phyloP scores from a whole-genome alignment of 2,113 vertebrate species.

The Tenrec ecaudatus region DNA sequence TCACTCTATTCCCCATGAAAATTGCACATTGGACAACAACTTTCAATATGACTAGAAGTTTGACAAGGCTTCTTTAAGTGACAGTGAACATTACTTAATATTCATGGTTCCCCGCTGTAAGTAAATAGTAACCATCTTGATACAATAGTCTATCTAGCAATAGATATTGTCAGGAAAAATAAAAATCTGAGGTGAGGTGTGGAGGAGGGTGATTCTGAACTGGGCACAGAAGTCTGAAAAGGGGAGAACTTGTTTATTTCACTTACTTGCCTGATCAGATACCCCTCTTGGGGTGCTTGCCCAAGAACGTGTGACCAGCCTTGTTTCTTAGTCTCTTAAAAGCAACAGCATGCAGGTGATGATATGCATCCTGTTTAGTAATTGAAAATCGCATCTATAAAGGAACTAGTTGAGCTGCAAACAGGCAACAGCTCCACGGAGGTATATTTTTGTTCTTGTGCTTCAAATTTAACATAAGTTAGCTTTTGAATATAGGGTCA shows the following conservation, averaged over 20 bases:
- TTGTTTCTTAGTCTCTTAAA: not conserved
- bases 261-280: not conserved
- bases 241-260: not conserved
- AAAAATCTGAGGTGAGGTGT: not conserved
- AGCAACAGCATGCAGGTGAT: not conserved
- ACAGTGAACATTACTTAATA: constrained; percentile 38
- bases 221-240: not conserved
- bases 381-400: not conserved
- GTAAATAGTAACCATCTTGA: not conserved
- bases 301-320: not conserved
- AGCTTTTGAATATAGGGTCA: not conserved
- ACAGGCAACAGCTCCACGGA: not conserved
- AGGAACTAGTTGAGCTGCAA: not conserved
- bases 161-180: not conserved
- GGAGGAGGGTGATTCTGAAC: not conserved
- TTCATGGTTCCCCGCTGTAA: constrained; percentile 29
- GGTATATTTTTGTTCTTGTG: not conserved
- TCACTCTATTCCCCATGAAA: constrained; percentile 50
- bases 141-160: not conserved
- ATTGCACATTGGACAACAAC: constrained; percentile 51
- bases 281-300: not conserved
- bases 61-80: constrained; percentile 49
- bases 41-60: constrained; percentile 56
- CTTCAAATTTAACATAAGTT: not conserved
- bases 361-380: not conserved